Percentiles rank a stretch among this genome's conserved stretches.
Conservation (phyloP, 1,140 invertebrate genomes). For the Brachionus asplanchnoidis region DNA sequence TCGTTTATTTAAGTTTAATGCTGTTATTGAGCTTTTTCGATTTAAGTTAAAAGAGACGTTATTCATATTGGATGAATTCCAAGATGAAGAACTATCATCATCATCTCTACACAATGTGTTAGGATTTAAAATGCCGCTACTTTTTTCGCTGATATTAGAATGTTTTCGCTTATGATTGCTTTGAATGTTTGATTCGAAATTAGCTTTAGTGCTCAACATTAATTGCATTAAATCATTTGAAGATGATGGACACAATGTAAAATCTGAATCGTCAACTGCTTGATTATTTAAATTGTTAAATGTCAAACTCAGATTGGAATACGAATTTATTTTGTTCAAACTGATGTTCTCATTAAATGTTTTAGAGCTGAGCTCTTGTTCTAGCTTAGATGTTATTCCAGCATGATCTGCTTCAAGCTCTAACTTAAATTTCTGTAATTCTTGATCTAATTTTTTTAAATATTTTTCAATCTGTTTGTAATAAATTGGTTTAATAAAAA, state of each 20-base stretch:
- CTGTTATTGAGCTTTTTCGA: not conserved
- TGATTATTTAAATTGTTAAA: slow-evolving; percentile 22
- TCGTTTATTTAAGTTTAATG: not conserved
- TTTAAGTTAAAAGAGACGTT: not conserved
- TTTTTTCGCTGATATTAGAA: slow-evolving; percentile 12
- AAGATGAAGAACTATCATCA: slow-evolving; percentile 5
- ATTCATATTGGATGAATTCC: slow-evolving; percentile 15
- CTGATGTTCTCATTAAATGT: slow-evolving; percentile 2
- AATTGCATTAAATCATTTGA: slow-evolving; percentile 15
- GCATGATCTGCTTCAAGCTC: slow-evolving; percentile 96
- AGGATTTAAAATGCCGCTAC: not conserved
- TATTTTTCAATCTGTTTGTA: slow-evolving; percentile 69
- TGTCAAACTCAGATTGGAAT: not conserved
- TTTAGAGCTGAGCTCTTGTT: slow-evolving; percentile 62
- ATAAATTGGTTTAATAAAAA: not conserved
- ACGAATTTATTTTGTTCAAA: not conserved
- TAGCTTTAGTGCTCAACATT: not conserved
- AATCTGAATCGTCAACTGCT: not conserved
- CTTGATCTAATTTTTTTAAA: slow-evolving; percentile 81
- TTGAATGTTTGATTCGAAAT: not conserved
- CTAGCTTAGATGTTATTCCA: slow-evolving; percentile 89
- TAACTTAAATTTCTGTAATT: slow-evolving; percentile 91
- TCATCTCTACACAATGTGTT: not conserved
- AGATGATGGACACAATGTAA: not conserved
- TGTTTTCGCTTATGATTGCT: slow-evolving; percentile 10